Conservation (phyloP, 2,888 invertebrate species). For the Heteropelma amictum region DNA sequence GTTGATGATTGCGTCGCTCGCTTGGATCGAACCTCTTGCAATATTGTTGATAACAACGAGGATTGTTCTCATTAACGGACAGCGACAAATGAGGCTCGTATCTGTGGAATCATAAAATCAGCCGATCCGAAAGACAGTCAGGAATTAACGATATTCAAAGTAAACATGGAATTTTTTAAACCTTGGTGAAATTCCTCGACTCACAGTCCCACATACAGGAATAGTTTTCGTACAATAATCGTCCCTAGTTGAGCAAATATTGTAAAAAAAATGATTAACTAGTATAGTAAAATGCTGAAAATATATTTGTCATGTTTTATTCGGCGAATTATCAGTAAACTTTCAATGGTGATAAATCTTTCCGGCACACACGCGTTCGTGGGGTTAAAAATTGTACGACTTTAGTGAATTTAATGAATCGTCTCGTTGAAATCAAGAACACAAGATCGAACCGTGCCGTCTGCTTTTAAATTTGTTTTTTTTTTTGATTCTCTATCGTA, state of each 20-base stretch:
- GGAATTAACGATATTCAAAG: no score
- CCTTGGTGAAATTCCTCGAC: conserved; percentile 53
- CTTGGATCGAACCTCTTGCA: not conserved
- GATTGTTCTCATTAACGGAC: conserved; percentile 21
- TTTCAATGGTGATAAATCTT: no score
- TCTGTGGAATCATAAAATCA: conserved; percentile 15
- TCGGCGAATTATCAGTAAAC: no score
- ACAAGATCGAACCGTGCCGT: not conserved
- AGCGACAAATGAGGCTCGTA: conserved; percentile 39
- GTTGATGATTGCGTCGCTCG: not conserved
- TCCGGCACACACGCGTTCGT: no score
- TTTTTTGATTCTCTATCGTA: not conserved
- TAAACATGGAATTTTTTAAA: no score
- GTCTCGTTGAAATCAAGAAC: not conserved
- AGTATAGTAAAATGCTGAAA: no score
- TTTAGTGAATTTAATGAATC: not conserved
- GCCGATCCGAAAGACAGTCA: not conserved
- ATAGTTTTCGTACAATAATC: conserved; percentile 33
- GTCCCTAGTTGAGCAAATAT: conserved; percentile 16
- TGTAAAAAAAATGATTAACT: conserved; percentile 9
- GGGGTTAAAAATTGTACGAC: no score
- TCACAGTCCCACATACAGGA: conserved; percentile 51
- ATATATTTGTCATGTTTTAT: no score
- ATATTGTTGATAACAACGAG: conserved; percentile 16
- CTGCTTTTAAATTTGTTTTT: not conserved